These are phyloP conservation scores for Oedothorax gibbosus DNA, from an alignment of 1,140 invertebrate genomes.

Conservation along the genomic window DNA sequence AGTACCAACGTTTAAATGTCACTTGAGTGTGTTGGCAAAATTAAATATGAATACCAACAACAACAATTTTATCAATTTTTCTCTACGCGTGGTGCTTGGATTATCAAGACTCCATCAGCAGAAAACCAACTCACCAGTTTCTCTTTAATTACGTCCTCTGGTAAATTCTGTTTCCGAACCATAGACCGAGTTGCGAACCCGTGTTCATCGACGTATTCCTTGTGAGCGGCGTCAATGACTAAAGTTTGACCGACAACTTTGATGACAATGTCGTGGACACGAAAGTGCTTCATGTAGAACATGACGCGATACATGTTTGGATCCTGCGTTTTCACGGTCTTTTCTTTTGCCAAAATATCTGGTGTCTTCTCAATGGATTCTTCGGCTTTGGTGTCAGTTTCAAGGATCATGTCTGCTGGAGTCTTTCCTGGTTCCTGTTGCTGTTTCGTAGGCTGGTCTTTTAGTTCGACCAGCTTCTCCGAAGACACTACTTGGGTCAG, in stretches of 20 bases:
- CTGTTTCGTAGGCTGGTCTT: neutral
- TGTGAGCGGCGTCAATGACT: constrained; percentile 65
- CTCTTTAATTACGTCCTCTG: constrained; percentile 73
- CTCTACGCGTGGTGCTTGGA: neutral
- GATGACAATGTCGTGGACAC: constrained; percentile 84
- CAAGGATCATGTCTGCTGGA: neutral
- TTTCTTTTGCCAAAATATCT: neutral
- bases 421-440: neutral
- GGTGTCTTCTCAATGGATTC: neutral
- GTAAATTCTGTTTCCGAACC: constrained; percentile 76
- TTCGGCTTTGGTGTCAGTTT: neutral
- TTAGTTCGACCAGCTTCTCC: no score
- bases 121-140: constrained; percentile 72
- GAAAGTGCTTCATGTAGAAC: constrained; percentile 87
- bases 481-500: no score
- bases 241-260: constrained; percentile 10
- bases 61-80: neutral
- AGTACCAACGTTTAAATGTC: no score
- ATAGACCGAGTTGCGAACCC: constrained; percentile 82
- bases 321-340: neutral
- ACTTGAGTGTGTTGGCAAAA: no score
- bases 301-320: constrained; percentile 70
- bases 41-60: no score
- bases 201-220: constrained; percentile 69
- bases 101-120: neutral